Evolutionary conservation across 92 coral and sea anemone genomes (phyloP).

Genomic region (Paragorgia papillata): DNA sequence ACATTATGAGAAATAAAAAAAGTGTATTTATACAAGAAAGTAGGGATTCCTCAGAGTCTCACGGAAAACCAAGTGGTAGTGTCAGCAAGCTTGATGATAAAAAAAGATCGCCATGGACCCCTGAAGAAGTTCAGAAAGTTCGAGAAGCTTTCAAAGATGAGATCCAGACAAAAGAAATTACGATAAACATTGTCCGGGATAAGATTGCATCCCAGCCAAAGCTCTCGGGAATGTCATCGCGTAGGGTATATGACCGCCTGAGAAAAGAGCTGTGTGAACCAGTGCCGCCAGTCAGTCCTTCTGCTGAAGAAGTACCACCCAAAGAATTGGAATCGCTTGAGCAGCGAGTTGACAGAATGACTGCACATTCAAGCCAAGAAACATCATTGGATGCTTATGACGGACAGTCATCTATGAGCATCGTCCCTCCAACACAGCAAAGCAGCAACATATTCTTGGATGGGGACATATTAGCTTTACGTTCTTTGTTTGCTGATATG

Average conservation of each 20-base stretch:
- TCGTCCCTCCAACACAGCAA: conserved; percentile 3
- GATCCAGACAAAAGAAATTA: background rate
- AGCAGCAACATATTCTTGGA: background rate
- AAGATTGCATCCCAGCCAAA: background rate
- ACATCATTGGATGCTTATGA: background rate
- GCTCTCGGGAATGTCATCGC: conserved; percentile 7
- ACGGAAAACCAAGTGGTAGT: background rate
- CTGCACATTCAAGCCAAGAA: too few species aligned
- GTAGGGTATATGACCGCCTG: conserved; percentile 5
- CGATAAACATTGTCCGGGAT: background rate
- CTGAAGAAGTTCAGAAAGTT: background rate
- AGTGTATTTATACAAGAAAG: background rate
- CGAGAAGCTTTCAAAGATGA: background rate
- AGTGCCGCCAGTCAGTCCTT: too few species aligned
- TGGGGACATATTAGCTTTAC: background rate
- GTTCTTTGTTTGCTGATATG: background rate
- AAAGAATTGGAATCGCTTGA: too few species aligned
- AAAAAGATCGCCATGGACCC: conserved; percentile 2
- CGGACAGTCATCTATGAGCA: conserved; percentile 3
- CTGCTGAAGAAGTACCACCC: too few species aligned
- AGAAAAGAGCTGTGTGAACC: background rate
- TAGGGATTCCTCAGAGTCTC: background rate
- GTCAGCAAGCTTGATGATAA: background rate
- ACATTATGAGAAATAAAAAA: background rate
- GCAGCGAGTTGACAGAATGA: too few species aligned